These are phyloP conservation scores for Hoplodrina ambigua DNA, from an alignment of 2,888 invertebrate genomes.

Conservation along the genomic window DNA sequence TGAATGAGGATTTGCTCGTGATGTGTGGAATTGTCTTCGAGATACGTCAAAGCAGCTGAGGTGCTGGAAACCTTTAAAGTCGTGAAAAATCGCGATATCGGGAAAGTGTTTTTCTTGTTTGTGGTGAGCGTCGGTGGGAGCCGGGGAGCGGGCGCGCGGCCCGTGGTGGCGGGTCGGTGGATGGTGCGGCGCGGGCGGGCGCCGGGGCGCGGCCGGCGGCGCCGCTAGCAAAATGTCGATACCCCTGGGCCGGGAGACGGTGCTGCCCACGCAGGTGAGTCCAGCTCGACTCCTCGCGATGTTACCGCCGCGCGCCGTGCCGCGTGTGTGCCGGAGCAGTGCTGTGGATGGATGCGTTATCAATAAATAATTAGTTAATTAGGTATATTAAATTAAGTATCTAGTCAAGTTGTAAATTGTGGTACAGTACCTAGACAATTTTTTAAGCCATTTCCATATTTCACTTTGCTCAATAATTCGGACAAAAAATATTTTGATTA, in stretches of 20 bases:
- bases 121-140: constrained; percentile 75
- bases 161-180: constrained; percentile 83
- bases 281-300: constrained; percentile 55
- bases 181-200: constrained; percentile 87
- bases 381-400: neutral
- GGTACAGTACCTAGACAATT: neutral
- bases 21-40: constrained; percentile 69
- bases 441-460: neutral
- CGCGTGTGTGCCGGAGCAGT: constrained; percentile 7
- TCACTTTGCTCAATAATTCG: neutral
- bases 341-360: constrained; percentile 2
- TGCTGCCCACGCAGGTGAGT: constrained; percentile 89
- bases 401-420: neutral
- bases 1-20: constrained; percentile 71
- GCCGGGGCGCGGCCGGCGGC: constrained; percentile 90
- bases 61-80: constrained; percentile 67
- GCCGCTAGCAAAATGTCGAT: constrained; percentile 90
- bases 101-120: constrained; percentile 87
- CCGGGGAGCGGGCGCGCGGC: constrained; percentile 74
- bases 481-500: neutral
- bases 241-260: constrained; percentile 89
- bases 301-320: constrained; percentile 2
- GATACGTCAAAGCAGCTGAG: constrained; percentile 52
- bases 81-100: constrained; percentile 74
- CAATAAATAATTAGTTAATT: constrained; percentile 5